phyloP scores from a whole-genome alignment of 2,888 invertebrate species.

The Nipponacmea schrenckii region DNA sequence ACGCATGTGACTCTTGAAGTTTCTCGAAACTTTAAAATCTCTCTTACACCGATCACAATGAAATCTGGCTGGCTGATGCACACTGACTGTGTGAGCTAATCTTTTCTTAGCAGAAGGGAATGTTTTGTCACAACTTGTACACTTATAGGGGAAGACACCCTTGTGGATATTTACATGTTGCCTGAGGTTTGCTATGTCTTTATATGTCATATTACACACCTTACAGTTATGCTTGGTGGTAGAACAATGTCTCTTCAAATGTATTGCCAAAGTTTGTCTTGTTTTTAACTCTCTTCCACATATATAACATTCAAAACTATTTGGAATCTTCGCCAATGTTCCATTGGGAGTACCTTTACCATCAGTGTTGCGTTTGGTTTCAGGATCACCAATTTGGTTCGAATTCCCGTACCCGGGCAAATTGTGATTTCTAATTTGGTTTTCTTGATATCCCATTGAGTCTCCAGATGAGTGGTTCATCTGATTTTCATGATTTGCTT shows the following conservation, averaged over 20 bases:
- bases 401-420: background rate
- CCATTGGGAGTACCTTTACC: too few relatives aligned
- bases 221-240: background rate
- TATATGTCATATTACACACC: background rate
- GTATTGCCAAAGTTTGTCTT: background rate
- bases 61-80: background rate
- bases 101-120: background rate
- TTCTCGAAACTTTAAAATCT: background rate
- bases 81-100: background rate
- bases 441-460: background rate
- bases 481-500: too few relatives aligned
- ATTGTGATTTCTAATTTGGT: background rate
- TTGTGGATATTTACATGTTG: background rate
- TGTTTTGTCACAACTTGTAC: background rate
- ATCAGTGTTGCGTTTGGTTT: background rate
- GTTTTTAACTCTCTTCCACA: background rate
- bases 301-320: background rate
- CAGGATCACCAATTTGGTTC: background rate
- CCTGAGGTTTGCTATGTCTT: background rate
- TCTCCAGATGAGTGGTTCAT: background rate
- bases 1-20: background rate
- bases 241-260: background rate
- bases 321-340: too few relatives aligned
- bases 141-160: background rate
- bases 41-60: background rate